Evolutionary conservation across 2,113 vertebrate species (phyloP).

Genomic region (Gymnorhina tibicen): DNA sequence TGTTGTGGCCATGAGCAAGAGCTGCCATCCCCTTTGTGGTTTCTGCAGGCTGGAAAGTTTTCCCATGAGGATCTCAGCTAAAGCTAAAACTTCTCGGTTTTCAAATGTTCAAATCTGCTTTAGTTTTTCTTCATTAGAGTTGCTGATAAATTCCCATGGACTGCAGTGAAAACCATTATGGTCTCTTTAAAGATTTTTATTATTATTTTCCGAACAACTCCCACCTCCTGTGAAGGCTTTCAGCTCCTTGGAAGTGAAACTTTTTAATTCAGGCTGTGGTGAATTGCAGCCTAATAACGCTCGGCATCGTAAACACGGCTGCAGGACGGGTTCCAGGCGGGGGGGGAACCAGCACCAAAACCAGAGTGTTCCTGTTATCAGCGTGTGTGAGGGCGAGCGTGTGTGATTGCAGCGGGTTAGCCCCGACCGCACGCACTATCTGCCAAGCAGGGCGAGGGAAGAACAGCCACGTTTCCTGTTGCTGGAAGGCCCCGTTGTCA

Average conservation of each 20-base stretch:
- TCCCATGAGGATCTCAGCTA: neutral
- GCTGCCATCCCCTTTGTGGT: neutral
- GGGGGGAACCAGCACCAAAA: neutral
- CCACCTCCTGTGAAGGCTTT: neutral
- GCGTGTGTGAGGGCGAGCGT: neutral
- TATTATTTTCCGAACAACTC: neutral
- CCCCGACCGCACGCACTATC: rapidly evolving
- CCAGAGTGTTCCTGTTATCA: neutral
- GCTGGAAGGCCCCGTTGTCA: neutral
- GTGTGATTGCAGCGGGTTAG: too few relatives aligned
- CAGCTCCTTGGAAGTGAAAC: neutral
- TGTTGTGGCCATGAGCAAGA: neutral
- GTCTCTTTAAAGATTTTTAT: neutral
- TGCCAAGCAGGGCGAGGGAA: neutral
- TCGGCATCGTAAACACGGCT: rapidly evolving
- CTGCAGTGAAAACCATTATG: neutral
- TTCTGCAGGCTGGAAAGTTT: neutral
- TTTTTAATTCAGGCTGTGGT: neutral
- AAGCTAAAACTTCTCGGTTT: neutral
- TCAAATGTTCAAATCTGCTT: neutral
- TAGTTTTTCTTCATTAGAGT: neutral
- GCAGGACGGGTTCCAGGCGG: neutral
- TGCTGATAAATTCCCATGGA: neutral
- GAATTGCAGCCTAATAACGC: neutral
- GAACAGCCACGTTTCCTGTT: neutral